These are phyloP conservation scores for Madoqua kirkii DNA, from an alignment of 2,113 vertebrate genomes.

Conservation along the genomic window DNA sequence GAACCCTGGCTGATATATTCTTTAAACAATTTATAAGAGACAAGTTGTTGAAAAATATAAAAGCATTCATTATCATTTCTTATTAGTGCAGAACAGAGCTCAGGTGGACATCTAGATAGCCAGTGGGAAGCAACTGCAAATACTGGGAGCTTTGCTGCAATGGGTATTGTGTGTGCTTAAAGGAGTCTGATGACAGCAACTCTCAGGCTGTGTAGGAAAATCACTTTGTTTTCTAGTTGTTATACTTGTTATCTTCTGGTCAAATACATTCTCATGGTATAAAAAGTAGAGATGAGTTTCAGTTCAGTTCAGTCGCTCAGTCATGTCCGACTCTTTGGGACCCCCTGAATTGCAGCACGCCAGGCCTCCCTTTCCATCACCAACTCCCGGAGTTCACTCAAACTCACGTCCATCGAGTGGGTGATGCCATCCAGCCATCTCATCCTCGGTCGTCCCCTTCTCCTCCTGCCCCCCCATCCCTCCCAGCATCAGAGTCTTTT, in stretches of 20 bases:
- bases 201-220: not conserved
- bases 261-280: not conserved
- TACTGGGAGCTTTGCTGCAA: not conserved
- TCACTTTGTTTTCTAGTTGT: constrained; percentile 3
- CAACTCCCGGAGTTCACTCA: too few relatives aligned
- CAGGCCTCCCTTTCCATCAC: too few relatives aligned
- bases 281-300: not conserved
- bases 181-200: not conserved
- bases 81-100: not conserved
- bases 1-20: not conserved
- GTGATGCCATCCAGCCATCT: too few relatives aligned
- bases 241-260: not conserved
- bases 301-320: too few relatives aligned
- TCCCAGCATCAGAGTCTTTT: too few relatives aligned
- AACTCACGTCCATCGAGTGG: accelerated
- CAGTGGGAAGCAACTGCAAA: not conserved
- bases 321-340: accelerated
- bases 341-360: accelerated
- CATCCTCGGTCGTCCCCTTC: too few relatives aligned
- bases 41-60: not conserved
- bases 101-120: not conserved
- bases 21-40: not conserved
- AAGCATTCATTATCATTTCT: not conserved
- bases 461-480: too few relatives aligned
- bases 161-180: not conserved